Evolutionary conservation across 2,888 invertebrate genomes (phyloP).

Genomic region (Mythimna loreyi): DNA sequence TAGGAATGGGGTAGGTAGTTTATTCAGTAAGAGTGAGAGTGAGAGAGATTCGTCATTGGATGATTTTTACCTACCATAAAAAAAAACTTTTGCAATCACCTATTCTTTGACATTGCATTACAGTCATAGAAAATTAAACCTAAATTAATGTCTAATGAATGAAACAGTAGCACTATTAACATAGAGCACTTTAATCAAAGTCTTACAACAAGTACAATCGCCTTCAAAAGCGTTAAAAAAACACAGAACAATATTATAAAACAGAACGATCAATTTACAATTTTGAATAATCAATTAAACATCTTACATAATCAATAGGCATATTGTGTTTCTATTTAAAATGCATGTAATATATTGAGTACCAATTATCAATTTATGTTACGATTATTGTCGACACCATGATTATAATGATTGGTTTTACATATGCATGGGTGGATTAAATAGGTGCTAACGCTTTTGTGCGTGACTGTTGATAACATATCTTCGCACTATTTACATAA

Average conservation of each 20-base stretch:
- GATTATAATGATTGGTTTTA: conserved; percentile 30
- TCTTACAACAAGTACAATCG: neutral
- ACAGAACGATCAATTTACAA: conserved; percentile 18
- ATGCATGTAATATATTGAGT: conserved; percentile 35
- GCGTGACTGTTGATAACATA: conserved; percentile 57
- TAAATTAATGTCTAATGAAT: neutral
- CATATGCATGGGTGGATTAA: conserved; percentile 51
- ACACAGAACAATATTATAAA: neutral
- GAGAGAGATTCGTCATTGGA: too few species aligned
- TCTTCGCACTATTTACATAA: conserved; percentile 54
- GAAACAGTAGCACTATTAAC: neutral
- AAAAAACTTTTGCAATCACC: too few species aligned
- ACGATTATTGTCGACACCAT: conserved; percentile 49
- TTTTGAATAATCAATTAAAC: conserved; percentile 25
- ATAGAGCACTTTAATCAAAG: neutral
- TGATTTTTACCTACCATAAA: too few species aligned
- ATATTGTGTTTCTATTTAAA: conserved; percentile 29
- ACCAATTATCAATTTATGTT: conserved; percentile 46
- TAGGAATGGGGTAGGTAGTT: too few species aligned
- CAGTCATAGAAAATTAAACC: too few species aligned
- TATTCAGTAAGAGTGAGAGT: too few species aligned
- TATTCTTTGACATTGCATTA: too few species aligned
- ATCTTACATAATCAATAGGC: conserved; percentile 28
- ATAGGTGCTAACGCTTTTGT: conserved; percentile 48
- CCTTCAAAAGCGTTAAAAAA: conserved; percentile 10